A percentile compares a stretch with the other conserved stretches of the same genome.
These are phyloP conservation scores for Camponotus pennsylvanicus DNA, from an alignment of 1,140 invertebrate genomes.

Conservation along the genomic window DNA sequence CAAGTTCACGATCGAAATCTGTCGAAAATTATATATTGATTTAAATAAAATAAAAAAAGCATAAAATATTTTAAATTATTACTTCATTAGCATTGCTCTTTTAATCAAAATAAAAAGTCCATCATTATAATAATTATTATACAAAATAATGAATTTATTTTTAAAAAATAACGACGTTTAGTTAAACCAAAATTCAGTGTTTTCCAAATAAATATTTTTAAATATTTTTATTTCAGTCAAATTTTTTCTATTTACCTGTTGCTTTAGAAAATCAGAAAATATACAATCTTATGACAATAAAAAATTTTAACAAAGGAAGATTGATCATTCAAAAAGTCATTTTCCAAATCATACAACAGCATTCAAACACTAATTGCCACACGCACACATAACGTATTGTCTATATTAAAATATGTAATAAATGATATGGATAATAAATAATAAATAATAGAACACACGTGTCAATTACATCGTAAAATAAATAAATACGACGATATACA, in stretches of 20 bases:
- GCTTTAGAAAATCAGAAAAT: neutral
- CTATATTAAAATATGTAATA: neutral
- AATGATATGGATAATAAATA: neutral
- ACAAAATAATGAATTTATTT: neutral
- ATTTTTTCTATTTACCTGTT: neutral
- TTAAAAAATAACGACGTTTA: neutral
- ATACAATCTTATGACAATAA: neutral
- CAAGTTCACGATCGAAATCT: constrained; percentile 35
- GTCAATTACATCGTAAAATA: neutral
- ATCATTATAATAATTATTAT: neutral
- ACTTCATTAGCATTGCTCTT: neutral
- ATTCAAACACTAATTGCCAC: neutral
- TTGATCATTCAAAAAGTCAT: constrained; percentile 14
- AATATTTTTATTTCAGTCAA: neutral
- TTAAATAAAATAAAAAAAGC: constrained; percentile 25
- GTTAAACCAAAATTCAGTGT: neutral
- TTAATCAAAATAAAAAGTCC: neutral
- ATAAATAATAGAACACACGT: neutral
- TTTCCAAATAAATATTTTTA: neutral
- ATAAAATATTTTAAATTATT: constrained; percentile 21
- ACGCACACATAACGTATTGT: neutral
- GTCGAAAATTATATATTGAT: constrained; percentile 13
- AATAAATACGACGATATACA: neutral
- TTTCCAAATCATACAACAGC: neutral
- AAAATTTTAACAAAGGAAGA: neutral